Evolutionary conservation across 30 jellyfish, hydroid and myxozoan species (phyloP).

Genomic region (Chrysaora quinquecirrha): DNA sequence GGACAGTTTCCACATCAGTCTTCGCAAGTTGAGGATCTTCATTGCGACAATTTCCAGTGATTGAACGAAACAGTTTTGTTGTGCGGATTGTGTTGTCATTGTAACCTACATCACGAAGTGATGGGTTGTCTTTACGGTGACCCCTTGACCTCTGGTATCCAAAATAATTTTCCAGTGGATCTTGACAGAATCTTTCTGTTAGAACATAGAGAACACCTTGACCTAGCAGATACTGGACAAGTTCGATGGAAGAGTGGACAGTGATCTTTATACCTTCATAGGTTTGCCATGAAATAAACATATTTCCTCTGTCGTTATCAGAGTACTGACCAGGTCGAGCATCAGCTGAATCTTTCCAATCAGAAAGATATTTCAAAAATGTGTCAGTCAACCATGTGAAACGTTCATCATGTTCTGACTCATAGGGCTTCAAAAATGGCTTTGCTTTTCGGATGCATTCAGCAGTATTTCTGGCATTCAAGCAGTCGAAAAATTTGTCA

Average conservation of each 20-base stretch:
- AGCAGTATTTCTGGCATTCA: conserved; percentile 46
- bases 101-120: conserved; percentile 68
- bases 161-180: conserved; percentile 58
- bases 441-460: conserved; percentile 31
- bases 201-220: conserved; percentile 51
- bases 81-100: conserved; percentile 54
- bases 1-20: conserved; percentile 32
- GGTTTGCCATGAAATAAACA: conserved; percentile 52
- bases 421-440: conserved; percentile 61
- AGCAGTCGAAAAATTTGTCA: conserved; percentile 64
- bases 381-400: conserved; percentile 50
- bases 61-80: conserved; percentile 49
- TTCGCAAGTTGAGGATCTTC: conserved; percentile 33
- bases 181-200: conserved; percentile 57
- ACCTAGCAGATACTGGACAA: conserved; percentile 29
- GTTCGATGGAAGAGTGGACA: conserved; percentile 20
- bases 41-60: conserved; percentile 56
- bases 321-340: conserved; percentile 38
- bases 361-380: conserved; percentile 31
- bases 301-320: conserved; percentile 19
- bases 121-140: conserved; percentile 45
- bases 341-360: conserved; percentile 43
- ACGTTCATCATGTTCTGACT: conserved; percentile 26
- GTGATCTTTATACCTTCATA: conserved; percentile 39
- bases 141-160: conserved; percentile 54